Evolutionary conservation across 1,140 invertebrate genomes (phyloP).

Genomic region (Pseudomyrmex sp.): DNA sequence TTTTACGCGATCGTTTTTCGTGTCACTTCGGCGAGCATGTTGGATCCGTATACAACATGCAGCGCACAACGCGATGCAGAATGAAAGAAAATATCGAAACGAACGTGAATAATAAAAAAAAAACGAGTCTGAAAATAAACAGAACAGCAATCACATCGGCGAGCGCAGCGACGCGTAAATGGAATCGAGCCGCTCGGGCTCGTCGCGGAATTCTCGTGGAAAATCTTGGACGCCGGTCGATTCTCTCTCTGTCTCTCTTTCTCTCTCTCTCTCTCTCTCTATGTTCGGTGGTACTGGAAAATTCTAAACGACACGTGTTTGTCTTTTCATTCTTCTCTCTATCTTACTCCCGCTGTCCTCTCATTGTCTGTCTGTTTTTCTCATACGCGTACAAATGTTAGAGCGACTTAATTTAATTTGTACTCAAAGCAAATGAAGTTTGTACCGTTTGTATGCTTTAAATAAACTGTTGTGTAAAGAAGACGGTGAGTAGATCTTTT

Average conservation of each 20-base stretch:
- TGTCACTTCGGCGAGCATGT: conserved; percentile 22
- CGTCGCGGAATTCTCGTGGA: conserved; percentile 21
- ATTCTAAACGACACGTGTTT: conserved; percentile 11
- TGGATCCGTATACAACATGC: not conserved
- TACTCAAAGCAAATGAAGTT: conserved; percentile 81
- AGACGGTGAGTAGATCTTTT: conserved; percentile 37
- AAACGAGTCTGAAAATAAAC: conserved; percentile 12
- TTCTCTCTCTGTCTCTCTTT: no score
- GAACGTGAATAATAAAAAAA: conserved; percentile 18
- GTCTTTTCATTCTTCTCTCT: conserved; percentile 18
- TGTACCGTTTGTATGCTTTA: conserved; percentile 86
- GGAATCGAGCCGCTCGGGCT: conserved; percentile 18
- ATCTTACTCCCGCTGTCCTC: conserved; percentile 8
- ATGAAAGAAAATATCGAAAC: conserved; percentile 35
- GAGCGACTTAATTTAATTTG: conserved; percentile 82
- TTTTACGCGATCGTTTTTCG: conserved; percentile 11
- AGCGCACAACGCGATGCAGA: conserved; percentile 4
- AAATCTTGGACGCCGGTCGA: conserved; percentile 42
- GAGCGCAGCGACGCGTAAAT: conserved; percentile 21
- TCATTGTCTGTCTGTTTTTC: conserved; percentile 25
- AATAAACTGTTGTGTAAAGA: conserved; percentile 84
- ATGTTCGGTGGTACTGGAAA: no score
- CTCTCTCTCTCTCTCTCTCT: no score
- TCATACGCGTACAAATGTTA: conserved; percentile 73
- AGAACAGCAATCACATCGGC: conserved; percentile 25